phyloP scores from a whole-genome alignment of 2,797 vertebrate genomes.

The Anniella stebbinsi region DNA sequence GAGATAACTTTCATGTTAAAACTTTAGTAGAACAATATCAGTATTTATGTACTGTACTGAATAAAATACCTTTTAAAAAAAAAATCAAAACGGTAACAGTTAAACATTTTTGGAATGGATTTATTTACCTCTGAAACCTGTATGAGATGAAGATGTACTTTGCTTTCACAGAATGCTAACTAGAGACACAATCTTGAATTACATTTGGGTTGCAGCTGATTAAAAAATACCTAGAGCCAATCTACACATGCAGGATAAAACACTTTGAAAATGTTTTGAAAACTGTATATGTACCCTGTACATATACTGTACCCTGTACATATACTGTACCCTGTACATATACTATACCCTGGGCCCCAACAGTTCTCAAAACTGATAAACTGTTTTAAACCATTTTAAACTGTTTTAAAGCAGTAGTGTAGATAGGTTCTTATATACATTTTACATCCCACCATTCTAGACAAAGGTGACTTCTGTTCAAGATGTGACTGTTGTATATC shows the following conservation, averaged over 20 bases:
- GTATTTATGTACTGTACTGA: conserved; percentile 41
- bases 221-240: not conserved
- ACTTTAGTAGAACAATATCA: conserved; percentile 26
- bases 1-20: conserved; percentile 52
- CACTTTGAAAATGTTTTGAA: no score
- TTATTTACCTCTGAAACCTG: conserved; percentile 5
- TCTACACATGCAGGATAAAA: no score
- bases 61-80: conserved; percentile 22
- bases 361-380: no score
- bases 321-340: no score
- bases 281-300: no score
- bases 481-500: not conserved
- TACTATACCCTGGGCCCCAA: no score
- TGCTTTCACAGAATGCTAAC: not conserved
- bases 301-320: no score
- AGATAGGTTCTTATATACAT: no score
- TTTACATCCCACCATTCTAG: not conserved
- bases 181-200: not conserved
- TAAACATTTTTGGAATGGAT: not conserved
- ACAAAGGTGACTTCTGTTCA: not conserved
- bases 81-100: conserved; percentile 44
- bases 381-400: no score
- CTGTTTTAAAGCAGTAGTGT: no score
- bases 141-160: not conserved
- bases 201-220: not conserved